Base-by-base conservation (phyloP, 2,888 invertebrate species). In the Pachydiplax longipennis region DNA sequence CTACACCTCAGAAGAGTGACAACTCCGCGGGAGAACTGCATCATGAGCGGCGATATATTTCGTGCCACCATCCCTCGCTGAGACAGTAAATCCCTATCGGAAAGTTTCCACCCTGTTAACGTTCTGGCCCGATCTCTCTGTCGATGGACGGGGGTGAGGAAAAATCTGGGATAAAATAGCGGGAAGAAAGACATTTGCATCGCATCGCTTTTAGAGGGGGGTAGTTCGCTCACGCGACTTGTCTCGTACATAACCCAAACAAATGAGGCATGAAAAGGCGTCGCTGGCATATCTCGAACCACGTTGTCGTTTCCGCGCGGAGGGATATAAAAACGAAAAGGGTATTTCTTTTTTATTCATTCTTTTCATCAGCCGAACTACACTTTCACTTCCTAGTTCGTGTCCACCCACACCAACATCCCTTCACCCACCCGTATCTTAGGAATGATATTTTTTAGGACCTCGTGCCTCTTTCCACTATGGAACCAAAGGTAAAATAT, bases 231-330 rank as follows among this genome's bases (percentile, higher is more conserved):
- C 73, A 73, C 73, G 73, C 73, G 73, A 73, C 73, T 58, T 58
- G 58, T 44, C 83, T 58, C 31, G 58, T 87, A 61, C 87, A 87
- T 40, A 87, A 87, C 87, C 61, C 53, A 37, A 65, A 61, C 87
- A 87, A 87, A 87, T 87, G 87, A 87, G 87, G 61, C 87, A 61
- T 87, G 65, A 61, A 87, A 87, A 87, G 61, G 87, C 87, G 87
- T 87, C 61, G 61, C 37, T 61, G 61, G 37, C 87, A 61, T 87
- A 87, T 87, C 87, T 87, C 61, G 87, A 61, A 37, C 40, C 22
- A 22, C 25, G 61, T 37, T 40, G 65, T 87, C 87, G 87, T 61
- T 61, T 87, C 87, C 87, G 22, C 87, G 12, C 87, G 65, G 61
- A 35, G n/a, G 35, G 61, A 87, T 25, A 87, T 58, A 61, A 35